Base-by-base conservation (phyloP, 1,140 invertebrate species). In the Lamellibrachia luymesi region DNA sequence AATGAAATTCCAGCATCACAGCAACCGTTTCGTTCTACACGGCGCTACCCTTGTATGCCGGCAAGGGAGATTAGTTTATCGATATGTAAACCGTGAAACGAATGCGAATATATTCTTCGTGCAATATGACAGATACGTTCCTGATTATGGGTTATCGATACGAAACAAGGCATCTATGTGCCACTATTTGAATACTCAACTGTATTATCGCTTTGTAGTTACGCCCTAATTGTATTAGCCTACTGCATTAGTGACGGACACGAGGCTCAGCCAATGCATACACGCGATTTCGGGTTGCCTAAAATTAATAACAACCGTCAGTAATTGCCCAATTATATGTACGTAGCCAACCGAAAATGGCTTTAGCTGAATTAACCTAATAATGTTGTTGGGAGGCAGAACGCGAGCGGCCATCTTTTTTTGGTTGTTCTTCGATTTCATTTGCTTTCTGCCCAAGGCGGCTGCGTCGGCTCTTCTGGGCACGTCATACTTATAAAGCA, bases 111-210 rank as follows among this genome's bases (percentile, higher is more conserved):
- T 22, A 80, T 80, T 22, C 5, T 80, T 80, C 64, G 64, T 80
- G 64, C 64, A 80, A 80, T 80, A 80, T 80, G 64, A 80, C 64
- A 80, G 64, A 80, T 22, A 80, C 64, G 64, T 80, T 80, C 64
- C 64, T 80, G 64, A 80, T 80, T 80, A 80, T 80, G 64, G 64
- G 64, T 80, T 80, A 80, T 80, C 64, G 64, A 80, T 80, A 80
- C 64, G 64, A 80, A 80, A 80, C 64, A 80, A 4, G 64, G 25
- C 64, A 80, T 80, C 64, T 17, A 80, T 80, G 64, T 80, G 64
- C 64, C 64, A 80, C 64, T 22, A 80, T 80, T 80, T 80, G 13
- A 10, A 80, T 80, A 4, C 64, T 80, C 64, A 80, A 80, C 64
- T 22, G 64, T 80, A 80, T 80, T 80, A 80, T 80, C 64, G 64